phyloP scores from a whole-genome alignment of 2,797 vertebrate species.

The Spondyliosoma cantharus region DNA sequence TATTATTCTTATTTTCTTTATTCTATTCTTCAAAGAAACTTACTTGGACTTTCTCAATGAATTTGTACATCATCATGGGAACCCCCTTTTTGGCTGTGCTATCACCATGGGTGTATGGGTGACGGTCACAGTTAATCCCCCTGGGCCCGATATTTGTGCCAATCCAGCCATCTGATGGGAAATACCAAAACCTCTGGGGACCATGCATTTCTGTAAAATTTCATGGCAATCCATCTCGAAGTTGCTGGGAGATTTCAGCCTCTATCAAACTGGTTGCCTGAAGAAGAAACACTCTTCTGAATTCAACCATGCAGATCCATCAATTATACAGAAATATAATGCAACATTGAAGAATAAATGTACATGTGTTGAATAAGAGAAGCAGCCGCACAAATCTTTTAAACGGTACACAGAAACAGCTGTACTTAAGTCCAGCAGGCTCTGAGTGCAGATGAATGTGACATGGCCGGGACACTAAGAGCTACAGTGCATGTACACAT shows the following conservation, averaged over 20 bases:
- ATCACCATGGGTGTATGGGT: too few relatives aligned
- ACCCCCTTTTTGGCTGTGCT: too few relatives aligned
- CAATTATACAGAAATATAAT: conserved; percentile 16
- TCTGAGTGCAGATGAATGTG: conserved; percentile 11
- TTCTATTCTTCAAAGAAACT: neutral
- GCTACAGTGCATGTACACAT: conserved; percentile 15
- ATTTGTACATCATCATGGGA: too few relatives aligned
- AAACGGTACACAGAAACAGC: neutral
- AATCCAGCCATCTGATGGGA: too few relatives aligned
- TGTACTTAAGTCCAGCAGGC: neutral
- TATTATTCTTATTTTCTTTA: neutral
- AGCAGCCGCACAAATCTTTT: conserved; percentile 10
- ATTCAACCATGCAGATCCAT: conserved; percentile 13
- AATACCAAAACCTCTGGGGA: too few relatives aligned
- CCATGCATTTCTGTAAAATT: too few relatives aligned
- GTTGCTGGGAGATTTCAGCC: too few relatives aligned
- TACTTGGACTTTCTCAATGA: too few relatives aligned
- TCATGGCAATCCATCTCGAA: too few relatives aligned
- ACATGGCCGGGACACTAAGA: conserved; percentile 17
- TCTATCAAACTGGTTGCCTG: neutral
- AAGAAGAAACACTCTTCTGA: neutral
- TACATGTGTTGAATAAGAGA: conserved; percentile 46
- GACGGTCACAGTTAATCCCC: too few relatives aligned
- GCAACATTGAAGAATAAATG: conserved; percentile 19
- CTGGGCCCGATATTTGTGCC: too few relatives aligned